Conservation (phyloP, 1,140 invertebrate genomes). For the Drosophila ogumai region DNA sequence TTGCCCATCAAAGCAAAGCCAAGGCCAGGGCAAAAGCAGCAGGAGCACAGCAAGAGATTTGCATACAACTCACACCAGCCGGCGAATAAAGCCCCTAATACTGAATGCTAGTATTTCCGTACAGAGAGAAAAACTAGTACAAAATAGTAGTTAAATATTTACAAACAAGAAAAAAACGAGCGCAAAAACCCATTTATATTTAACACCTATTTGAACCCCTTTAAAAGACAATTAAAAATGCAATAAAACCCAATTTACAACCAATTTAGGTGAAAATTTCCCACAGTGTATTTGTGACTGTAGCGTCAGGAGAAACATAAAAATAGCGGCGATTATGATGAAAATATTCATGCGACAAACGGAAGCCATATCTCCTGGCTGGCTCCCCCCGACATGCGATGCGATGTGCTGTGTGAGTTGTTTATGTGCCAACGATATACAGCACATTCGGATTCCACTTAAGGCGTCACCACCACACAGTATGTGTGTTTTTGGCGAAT, state of each 20-base stretch:
- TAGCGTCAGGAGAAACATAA: slow-evolving; percentile 65
- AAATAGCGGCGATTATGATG: slow-evolving; percentile 80
- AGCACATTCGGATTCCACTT: slow-evolving; percentile 77
- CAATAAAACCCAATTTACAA: background rate
- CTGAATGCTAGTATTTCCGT: slow-evolving; percentile 20
- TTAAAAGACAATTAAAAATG: background rate
- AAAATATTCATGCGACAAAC: slow-evolving; percentile 82
- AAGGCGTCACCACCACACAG: slow-evolving; percentile 46
- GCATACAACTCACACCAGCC: slow-evolving; percentile 43
- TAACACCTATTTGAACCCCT: too few relatives aligned
- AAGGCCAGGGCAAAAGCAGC: slow-evolving; percentile 36
- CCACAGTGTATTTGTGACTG: slow-evolving; percentile 15
- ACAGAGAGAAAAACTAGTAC: background rate
- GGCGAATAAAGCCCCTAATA: slow-evolving; percentile 35
- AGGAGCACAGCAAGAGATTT: slow-evolving; percentile 64
- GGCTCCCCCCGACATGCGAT: slow-evolving; percentile 35
- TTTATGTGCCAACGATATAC: slow-evolving; percentile 76
- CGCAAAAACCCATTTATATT: too few relatives aligned
- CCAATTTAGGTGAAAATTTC: slow-evolving; percentile 7
- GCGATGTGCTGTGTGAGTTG: slow-evolving; percentile 43
- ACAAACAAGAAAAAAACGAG: too few relatives aligned
- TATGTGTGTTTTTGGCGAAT: slow-evolving; percentile 36
- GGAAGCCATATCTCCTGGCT: slow-evolving; percentile 60
- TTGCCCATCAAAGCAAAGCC: slow-evolving; percentile 75
- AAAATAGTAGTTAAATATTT: background rate